Evolutionary conservation across 2,888 invertebrate genomes (phyloP), one percentile per base, ranked within the genome.

Genomic region (Oasisia sp.): DNA sequence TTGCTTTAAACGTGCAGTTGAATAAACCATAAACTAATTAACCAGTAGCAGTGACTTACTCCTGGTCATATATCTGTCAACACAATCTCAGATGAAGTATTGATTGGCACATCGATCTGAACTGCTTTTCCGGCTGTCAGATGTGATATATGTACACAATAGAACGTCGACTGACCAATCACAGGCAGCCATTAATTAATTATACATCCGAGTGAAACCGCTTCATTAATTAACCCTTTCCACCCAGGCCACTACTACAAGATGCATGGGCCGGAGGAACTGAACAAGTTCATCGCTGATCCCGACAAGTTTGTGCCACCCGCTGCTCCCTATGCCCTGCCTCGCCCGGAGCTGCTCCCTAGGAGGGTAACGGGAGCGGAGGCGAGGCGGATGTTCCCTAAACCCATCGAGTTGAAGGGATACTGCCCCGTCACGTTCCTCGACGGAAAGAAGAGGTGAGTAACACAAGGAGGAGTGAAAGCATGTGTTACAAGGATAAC

Each of bases 381-480:
- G 7, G 95, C 95, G 7, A 94, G 94, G 50, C 94, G 94, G n/a
- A 93, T 94, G 91, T 95, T 95, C 92, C 95, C 95, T 5, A 94
- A 94, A 58, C 93, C 93, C 32, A 90, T 93, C 32, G 95, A 96
- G 93, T 93, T 96, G 32, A 94, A 95, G 90, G 96, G 96, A 19
- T 96, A 96, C 94, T 96, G 96, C 93, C 96, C 96, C 5, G 96
- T 96, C 19, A 96, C 96, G 3, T 96, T 95, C 94, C 93, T 95
- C 50, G 95, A 96, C 94, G 96, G 96, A 32, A 95, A 95, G 92
- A 94, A 94, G 94, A 95, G 95, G 95, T 96, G 93, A 74, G 94
- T 92, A 3, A 5, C 58, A 74, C 19, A 74, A 74, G 74, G 74
- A 27, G 0, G 74, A 74, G 27, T 74, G n/a, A 74, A n/a, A 27